Evolutionary conservation across 1,140 invertebrate genomes (phyloP), one percentile per base, ranked within the genome.

Genomic region (Monochamus saltuarius): DNA sequence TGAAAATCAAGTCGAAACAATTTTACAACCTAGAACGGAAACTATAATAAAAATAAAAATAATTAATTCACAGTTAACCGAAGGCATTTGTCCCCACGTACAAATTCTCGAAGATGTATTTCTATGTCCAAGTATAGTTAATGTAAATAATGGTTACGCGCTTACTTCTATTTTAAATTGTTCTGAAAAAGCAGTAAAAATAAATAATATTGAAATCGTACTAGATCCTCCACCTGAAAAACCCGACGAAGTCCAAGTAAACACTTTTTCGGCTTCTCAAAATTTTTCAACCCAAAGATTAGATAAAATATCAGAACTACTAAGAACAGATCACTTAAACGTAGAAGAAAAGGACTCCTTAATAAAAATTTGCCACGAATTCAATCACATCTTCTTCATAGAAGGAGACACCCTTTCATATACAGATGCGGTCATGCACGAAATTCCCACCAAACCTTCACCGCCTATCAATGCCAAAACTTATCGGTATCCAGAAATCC

Each of bases 401-500:
- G 50, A 53, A 35, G 50, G 50, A n/a, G 50, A 37, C 37, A 13
- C 17, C 6, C 35, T 37, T 13, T n/a, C 19, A 35, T 19, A 53
- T 38, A 19, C 19, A 29, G 13, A 53, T 19, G 13, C 22, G 4
- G n/a, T 38, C 17, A 53, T 53, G 35, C 19, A 53, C 35, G 35
- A 53, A 53, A 38, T 37, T 53, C 19, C 35, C 17, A 53, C 19
- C 37, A 38, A 35, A 11, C 13, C 50, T 37, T 37, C 29, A 49
- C n/a, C 46, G 13, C 16, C n/a, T 42, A 42, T 29, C 22, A 29
- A 51, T 50, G 60, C 51, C 6, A 71, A 70, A 65, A 62, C 61
- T 2, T 78, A 77, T 59, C 56, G 73, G 43, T 75, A 71, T 38
- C 76, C 75, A 14, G 61, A 71, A 47, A 34, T 64, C 10, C 71